phyloP scores from a whole-genome alignment of 2,888 invertebrate genomes.

The Archips xylosteana region DNA sequence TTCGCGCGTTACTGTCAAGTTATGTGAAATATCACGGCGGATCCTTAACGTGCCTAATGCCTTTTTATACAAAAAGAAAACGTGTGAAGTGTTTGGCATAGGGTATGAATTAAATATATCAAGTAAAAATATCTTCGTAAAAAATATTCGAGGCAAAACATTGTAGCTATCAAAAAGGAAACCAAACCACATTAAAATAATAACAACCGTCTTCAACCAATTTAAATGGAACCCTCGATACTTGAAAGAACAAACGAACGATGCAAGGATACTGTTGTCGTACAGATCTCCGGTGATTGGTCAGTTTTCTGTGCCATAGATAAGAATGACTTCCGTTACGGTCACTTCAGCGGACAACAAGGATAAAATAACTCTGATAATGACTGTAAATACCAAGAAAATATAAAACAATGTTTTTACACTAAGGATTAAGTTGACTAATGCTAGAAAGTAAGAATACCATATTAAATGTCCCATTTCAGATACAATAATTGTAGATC shows the following conservation, averaged over 20 bases:
- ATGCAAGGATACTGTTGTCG: conserved; percentile 53
- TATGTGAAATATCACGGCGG: too few relatives aligned
- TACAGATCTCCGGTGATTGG: conserved; percentile 65
- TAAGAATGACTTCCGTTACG: conserved; percentile 69
- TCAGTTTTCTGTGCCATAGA: conserved; percentile 64
- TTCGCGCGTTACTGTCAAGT: too few relatives aligned
- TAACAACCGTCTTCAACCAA: conserved; percentile 55
- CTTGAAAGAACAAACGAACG: conserved; percentile 58
- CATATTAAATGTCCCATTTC: not conserved
- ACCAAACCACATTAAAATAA: conserved; percentile 42
- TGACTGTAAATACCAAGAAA: conserved; percentile 53
- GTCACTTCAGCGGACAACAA: conserved; percentile 56
- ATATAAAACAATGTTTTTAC: conserved; percentile 23
- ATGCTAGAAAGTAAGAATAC: not conserved
- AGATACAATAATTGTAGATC: not conserved
- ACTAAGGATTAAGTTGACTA: not conserved
- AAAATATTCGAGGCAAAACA: conserved; percentile 8
- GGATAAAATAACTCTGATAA: conserved; percentile 58
- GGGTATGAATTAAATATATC: not conserved
- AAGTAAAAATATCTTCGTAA: conserved; percentile 3
- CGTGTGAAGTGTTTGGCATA: not conserved
- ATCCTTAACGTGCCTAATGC: not conserved
- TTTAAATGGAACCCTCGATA: conserved; percentile 56
- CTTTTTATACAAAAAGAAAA: not conserved
- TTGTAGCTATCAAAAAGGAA: conserved; percentile 39